Conservation (phyloP, 2,113 vertebrate genomes). For the Bothrops jararaca region DNA sequence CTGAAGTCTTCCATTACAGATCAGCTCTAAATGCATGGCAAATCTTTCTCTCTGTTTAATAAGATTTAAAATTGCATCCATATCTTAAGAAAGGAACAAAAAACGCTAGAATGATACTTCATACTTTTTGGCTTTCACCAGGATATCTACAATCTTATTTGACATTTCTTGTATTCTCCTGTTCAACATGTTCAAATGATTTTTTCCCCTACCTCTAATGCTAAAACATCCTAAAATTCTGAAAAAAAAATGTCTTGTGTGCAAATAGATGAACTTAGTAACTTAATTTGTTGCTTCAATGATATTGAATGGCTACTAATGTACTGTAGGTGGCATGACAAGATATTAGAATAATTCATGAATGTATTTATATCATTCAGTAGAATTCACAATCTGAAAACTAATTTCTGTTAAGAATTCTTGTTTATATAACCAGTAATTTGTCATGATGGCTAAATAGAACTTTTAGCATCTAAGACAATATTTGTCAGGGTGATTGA, state of each 20-base stretch:
- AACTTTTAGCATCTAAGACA: background rate
- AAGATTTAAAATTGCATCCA: background rate
- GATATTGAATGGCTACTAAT: background rate
- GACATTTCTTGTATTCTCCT: background rate
- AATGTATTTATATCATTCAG: background rate
- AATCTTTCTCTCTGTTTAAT: background rate
- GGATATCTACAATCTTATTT: background rate
- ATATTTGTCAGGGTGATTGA: background rate
- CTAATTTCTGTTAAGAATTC: background rate
- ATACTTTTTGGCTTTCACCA: background rate
- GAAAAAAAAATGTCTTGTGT: background rate
- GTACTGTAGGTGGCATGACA: background rate
- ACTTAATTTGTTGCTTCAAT: background rate
- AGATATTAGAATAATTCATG: background rate
- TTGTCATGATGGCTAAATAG: background rate
- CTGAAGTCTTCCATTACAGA: background rate
- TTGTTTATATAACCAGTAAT: background rate
- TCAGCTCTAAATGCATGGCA: background rate
- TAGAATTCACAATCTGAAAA: background rate
- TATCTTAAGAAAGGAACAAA: background rate
- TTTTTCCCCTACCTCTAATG: background rate
- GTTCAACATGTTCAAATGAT: background rate
- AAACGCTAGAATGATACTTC: background rate
- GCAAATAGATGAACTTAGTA: background rate
- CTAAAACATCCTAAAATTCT: background rate